Evolutionary conservation across 92 coral and sea anemone genomes (phyloP), one percentile per base, ranked within the genome.

Genomic region (Porites evermanni): DNA sequence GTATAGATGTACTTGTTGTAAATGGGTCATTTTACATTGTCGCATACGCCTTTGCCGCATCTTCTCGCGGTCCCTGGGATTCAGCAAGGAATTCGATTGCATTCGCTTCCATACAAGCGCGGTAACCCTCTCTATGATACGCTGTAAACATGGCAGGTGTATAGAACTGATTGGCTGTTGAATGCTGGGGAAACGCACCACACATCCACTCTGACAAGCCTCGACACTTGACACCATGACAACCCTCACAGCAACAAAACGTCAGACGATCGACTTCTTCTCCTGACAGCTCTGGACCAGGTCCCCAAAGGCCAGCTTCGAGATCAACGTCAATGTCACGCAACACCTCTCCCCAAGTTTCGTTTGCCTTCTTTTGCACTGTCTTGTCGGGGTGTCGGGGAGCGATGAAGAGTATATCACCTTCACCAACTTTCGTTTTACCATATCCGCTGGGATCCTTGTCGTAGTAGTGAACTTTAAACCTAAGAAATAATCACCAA

Each of bases 201-300:
- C 92, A 91, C 59, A 91, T 71, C 70, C 70, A 85, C 59, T 79
- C 87, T 14, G 94, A 91, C 7, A 88, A 29, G 67, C 90, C 77
- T n/a, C 79, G 86, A 21, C 79, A 69, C 26, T 73, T 11, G 44
- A 60, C 14, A 13, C 87, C 81, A 70, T 91, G 94, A 16, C 94
- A 91, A 75, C 90, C 58, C 72, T 91, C 92, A 65, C 92, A 88
- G 58, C 94, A 91, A 81, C 94, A 91, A 77, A 86, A 88, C 69
- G 94, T 88, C 73, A 91, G 65, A 8, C 70, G 92, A 50, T 85
- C 84, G 8, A 75, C 94, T 20, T 91, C 94, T 16, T 88, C 90
- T 44, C 80, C 84, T 52, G 77, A 75, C 51, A 91, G 14, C 78
- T 91, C 90, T 20, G 94, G 94, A 12, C 94, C 92, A 83, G 84